These are phyloP conservation scores for Notodonta ziczac DNA, from an alignment of 2,888 invertebrate species.

Conservation along the genomic window DNA sequence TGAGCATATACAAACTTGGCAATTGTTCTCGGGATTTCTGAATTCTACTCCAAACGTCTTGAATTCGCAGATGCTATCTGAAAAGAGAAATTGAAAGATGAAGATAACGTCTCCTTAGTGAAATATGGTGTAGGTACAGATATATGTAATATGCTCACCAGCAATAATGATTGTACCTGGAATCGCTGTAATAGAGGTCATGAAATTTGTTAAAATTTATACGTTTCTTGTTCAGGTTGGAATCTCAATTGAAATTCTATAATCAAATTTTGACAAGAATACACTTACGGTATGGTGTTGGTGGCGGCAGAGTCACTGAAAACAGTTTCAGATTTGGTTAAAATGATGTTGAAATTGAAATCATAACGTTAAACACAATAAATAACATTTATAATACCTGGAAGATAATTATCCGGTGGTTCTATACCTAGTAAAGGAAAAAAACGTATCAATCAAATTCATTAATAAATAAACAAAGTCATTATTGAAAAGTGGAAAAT, in stretches of 20 bases:
- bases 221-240: not conserved
- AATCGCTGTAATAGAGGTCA: not conserved
- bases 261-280: not conserved
- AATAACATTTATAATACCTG: conserved; percentile 18
- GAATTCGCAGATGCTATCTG: conserved; percentile 34
- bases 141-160: not conserved
- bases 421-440: conserved; percentile 32
- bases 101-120: not conserved
- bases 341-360: not conserved
- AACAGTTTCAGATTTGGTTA: not conserved
- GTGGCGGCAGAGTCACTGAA: conserved; percentile 3
- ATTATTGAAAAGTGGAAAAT: too few relatives aligned
- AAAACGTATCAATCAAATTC: not conserved
- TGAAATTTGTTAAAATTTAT: not conserved
- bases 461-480: not conserved
- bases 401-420: conserved; percentile 25
- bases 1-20: conserved; percentile 48
- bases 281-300: conserved; percentile 4
- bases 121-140: not conserved
- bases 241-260: too few relatives aligned
- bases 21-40: conserved; percentile 31
- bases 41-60: conserved; percentile 45
- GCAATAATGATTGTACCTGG: conserved; percentile 3
- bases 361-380: not conserved
- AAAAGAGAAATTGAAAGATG: conserved; percentile 20